Base-by-base conservation (phyloP, 2,888 invertebrate genomes). In the Napeogenes sylphis region DNA sequence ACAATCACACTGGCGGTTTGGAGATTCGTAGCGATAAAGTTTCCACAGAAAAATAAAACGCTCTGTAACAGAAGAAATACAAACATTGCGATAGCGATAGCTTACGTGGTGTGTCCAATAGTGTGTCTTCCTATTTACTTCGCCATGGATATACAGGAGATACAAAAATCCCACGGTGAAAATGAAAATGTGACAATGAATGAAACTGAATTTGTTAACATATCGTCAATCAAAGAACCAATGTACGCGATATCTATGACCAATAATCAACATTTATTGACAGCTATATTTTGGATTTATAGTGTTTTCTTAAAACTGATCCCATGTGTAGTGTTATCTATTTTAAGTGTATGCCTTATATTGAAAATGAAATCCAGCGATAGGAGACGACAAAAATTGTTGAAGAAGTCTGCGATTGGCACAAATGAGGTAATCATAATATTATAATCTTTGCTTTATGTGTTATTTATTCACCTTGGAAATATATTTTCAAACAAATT, bases 1-100 rank as follows among this genome's bases (percentile, higher is more conserved):
- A 98, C 98, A 0, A 95, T 98, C 38, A 96, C 96, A 2, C 89
- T 99, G 63, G 98, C 98, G 0, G 94, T 98, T 6, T 99, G 98
- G 96, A 93, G 98, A 30, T 98, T 95, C 79, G 94, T 97, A 63
- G 95, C 96, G 12, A 94, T 97, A 30, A 96, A 95, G n/a, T 94
- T 94, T 83, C 97, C 97, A 0, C 95, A 95, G 72, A 93, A 93
- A 75, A 97, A 96, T 77, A 92, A 93, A 53, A 92, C 94, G 54
- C 95, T 96, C 93, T 98, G 97, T 81, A 95, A 94, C 73, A 94
- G 95, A 90, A 90, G 92, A 58, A 93, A 95, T 67, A 97, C 97
- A 1, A 92, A 94, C 55, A 88, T 93, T 51, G 94, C 96, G 13
- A 95, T 97, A 72, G 85, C 93, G 0, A 89, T 93, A 4, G 96